A percentile compares a stretch with the other conserved stretches of the same genome.
Conservation (phyloP, 2,888 invertebrate genomes). For the Trissolcus japonicus region DNA sequence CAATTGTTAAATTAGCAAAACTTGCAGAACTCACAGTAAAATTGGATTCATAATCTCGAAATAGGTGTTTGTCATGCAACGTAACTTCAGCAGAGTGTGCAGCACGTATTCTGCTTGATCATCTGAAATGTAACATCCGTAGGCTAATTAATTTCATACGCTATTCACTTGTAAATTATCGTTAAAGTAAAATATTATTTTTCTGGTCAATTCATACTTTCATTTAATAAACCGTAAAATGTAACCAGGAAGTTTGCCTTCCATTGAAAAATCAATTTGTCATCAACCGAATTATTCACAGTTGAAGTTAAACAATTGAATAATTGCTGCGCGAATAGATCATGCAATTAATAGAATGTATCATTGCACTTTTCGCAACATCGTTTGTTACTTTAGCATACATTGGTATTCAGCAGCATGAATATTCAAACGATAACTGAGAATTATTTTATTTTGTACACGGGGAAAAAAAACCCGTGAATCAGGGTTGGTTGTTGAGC, state of each 20-base stretch:
- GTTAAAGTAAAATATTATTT: too few relatives aligned
- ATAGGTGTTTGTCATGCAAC: slow-evolving; percentile 66
- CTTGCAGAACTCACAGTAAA: slow-evolving; percentile 68
- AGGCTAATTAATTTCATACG: background rate
- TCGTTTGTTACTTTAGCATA: slow-evolving; percentile 2
- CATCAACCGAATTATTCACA: background rate
- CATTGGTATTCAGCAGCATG: slow-evolving; percentile 20
- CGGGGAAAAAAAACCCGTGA: too few relatives aligned
- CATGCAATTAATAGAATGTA: background rate
- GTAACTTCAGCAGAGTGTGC: slow-evolving; percentile 72
- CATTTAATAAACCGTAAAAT: slow-evolving; percentile 1
- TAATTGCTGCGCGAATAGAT: background rate
- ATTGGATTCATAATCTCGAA: slow-evolving; percentile 71
- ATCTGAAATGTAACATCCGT: slow-evolving; percentile 64
- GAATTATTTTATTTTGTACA: slow-evolving; percentile 18
- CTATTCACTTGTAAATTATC: background rate
- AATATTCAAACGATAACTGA: slow-evolving; percentile 26
- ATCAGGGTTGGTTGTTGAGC: too few relatives aligned
- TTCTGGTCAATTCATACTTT: background rate
- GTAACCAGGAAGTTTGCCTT: background rate
- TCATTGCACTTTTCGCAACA: slow-evolving; percentile 4
- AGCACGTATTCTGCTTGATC: slow-evolving; percentile 71
- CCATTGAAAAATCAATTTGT: too few relatives aligned
- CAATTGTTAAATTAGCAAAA: background rate
- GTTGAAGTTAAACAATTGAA: background rate